Conservation (phyloP, 2,797 vertebrate genomes). For the Rhinogobio ventralis region DNA sequence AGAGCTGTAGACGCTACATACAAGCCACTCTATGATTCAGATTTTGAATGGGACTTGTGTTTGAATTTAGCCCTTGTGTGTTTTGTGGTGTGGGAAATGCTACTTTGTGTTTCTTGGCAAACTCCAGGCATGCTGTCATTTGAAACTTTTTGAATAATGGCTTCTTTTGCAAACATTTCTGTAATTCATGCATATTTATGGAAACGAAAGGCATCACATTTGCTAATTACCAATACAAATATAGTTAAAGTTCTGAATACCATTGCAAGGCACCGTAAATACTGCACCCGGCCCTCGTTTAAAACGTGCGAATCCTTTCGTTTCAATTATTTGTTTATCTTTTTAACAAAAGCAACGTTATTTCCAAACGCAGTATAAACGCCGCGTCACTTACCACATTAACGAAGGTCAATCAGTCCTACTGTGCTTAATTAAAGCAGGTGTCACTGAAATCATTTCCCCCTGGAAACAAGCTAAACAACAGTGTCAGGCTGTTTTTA, state of each 20-base stretch:
- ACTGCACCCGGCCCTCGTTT: neutral
- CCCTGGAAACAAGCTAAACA: conserved; percentile 26
- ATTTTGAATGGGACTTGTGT: neutral
- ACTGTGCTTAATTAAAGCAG: conserved; percentile 5
- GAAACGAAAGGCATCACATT: neutral
- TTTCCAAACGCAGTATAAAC: neutral
- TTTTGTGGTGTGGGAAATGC: neutral
- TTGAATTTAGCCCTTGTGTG: neutral
- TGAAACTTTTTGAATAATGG: neutral
- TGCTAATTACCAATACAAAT: neutral
- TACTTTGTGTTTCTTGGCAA: neutral
- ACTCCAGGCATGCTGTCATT: neutral
- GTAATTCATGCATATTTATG: neutral
- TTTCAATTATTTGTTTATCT: neutral
- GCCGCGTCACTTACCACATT: conserved; percentile 13
- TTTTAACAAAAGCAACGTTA: neutral
- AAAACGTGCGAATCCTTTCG: neutral
- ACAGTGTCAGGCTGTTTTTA: neutral
- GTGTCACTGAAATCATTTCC: conserved; percentile 36
- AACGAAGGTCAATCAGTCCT: neutral
- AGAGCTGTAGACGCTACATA: neutral
- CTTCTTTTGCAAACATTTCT: neutral
- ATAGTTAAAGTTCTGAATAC: neutral
- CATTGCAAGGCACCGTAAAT: neutral
- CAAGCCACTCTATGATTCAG: neutral